Evolutionary conservation across 2,113 vertebrate genomes (phyloP).

Genomic region (Nematolebias whitei): DNA sequence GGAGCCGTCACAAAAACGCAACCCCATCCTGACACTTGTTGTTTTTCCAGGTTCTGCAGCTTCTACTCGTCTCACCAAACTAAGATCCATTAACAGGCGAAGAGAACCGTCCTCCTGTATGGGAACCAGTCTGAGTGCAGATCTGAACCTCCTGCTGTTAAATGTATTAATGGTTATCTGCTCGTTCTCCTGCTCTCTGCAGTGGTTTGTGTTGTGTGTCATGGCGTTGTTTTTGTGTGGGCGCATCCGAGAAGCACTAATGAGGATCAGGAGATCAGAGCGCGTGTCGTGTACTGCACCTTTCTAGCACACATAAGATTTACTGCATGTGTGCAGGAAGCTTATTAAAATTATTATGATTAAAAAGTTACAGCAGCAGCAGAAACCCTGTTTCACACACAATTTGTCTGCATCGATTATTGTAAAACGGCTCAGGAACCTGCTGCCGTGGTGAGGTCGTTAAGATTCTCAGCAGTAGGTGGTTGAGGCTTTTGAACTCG

Average conservation of each 20-base stretch:
- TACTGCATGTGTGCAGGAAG: neutral
- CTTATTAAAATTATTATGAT: neutral
- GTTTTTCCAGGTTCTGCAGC: slow-evolving; percentile 25
- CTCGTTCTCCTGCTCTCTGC: slow-evolving; percentile 3
- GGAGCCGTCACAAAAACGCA: too few relatives aligned
- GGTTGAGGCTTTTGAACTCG: slow-evolving; percentile 40
- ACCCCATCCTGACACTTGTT: neutral
- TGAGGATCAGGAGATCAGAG: slow-evolving; percentile 18
- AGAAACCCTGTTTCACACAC: neutral
- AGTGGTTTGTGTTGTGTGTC: slow-evolving; percentile 10
- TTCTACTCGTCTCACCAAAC: slow-evolving; percentile 19
- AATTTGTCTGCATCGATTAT: slow-evolving; percentile 1
- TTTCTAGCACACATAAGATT: neutral
- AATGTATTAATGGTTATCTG: slow-evolving; percentile 29
- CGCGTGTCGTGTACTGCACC: slow-evolving; percentile 1
- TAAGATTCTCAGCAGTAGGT: slow-evolving; percentile 43
- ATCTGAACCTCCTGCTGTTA: slow-evolving; percentile 34
- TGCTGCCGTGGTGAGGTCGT: slow-evolving; percentile 12
- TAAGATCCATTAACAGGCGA: slow-evolving; percentile 12
- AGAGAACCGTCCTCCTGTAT: slow-evolving; percentile 7
- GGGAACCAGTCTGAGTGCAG: slow-evolving; percentile 13
- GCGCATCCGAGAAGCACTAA: slow-evolving; percentile 40
- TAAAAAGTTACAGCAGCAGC: neutral
- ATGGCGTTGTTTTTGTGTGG: slow-evolving; percentile 15
- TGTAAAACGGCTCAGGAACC: neutral